Evolutionary conservation across 2,888 invertebrate species (phyloP).

Genomic region (Aphodius sticticus): DNA sequence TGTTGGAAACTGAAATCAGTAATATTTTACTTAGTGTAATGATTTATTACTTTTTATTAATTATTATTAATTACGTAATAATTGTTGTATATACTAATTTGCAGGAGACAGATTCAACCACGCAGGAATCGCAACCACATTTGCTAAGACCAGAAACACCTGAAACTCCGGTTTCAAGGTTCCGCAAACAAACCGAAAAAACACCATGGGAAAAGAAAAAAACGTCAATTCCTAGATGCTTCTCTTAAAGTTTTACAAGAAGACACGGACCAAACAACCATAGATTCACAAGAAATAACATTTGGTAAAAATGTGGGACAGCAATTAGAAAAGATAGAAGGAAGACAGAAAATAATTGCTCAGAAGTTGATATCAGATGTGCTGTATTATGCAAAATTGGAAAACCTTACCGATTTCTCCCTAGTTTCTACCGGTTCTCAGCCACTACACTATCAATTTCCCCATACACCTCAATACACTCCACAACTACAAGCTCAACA

Average conservation of each 20-base stretch:
- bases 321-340: slow-evolving; percentile 15
- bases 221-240: slow-evolving; percentile 16
- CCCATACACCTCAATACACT: no score
- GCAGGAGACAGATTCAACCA: no score
- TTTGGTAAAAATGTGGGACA: slow-evolving; percentile 20
- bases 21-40: no score
- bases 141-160: no score
- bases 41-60: no score
- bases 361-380: slow-evolving; percentile 25
- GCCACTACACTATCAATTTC: not conserved
- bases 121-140: no score
- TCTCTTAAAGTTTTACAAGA: slow-evolving; percentile 19
- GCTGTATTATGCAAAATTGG: slow-evolving; percentile 21
- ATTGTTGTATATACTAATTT: no score
- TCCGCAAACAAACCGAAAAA: not conserved
- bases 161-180: no score
- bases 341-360: slow-evolving; percentile 13
- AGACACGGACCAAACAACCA: slow-evolving; percentile 9
- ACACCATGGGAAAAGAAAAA: slow-evolving; percentile 16
- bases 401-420: slow-evolving; percentile 5
- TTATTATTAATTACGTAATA: no score
- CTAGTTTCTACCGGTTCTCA: not conserved
- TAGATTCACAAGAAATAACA: slow-evolving; percentile 22
- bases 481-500: no score
- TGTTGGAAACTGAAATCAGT: no score